These are phyloP conservation scores for Diabrotica virgifera DNA, from an alignment of 1,140 invertebrate genomes.

Conservation along the genomic window DNA sequence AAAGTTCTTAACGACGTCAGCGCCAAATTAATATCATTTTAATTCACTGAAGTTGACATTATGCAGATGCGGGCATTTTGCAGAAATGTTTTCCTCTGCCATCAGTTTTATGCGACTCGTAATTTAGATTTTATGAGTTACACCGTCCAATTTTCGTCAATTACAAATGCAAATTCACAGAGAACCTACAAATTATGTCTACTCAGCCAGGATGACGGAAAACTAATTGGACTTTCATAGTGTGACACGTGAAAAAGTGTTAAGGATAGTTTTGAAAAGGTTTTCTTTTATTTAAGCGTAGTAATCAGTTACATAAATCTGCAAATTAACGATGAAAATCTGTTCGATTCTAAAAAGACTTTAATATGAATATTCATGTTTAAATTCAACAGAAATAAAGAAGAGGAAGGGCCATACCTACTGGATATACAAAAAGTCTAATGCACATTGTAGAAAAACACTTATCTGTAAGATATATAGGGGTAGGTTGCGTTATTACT, in stretches of 20 bases:
- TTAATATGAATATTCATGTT: too few relatives aligned
- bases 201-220: not conserved
- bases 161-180: slow-evolving; percentile 10
- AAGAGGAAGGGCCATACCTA: too few relatives aligned
- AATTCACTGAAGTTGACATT: slow-evolving; percentile 13
- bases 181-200: slow-evolving; percentile 9
- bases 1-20: slow-evolving; percentile 15
- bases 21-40: slow-evolving; percentile 16
- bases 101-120: slow-evolving; percentile 7
- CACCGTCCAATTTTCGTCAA: slow-evolving; percentile 13
- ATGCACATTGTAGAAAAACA: too few relatives aligned
- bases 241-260: not conserved
- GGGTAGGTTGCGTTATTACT: too few relatives aligned
- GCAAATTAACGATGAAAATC: too few relatives aligned
- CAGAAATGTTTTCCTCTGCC: slow-evolving; percentile 10
- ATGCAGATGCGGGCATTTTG: slow-evolving; percentile 13
- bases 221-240: not conserved
- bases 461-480: too few relatives aligned
- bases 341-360: too few relatives aligned
- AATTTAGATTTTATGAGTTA: slow-evolving; percentile 14
- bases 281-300: not conserved
- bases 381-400: too few relatives aligned
- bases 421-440: too few relatives aligned
- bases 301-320: too few relatives aligned
- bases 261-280: not conserved